A percentile compares a stretch with the other conserved stretches of the same genome.
Conservation (phyloP, 1,140 invertebrate species). For the Notospermus geniculatus region DNA sequence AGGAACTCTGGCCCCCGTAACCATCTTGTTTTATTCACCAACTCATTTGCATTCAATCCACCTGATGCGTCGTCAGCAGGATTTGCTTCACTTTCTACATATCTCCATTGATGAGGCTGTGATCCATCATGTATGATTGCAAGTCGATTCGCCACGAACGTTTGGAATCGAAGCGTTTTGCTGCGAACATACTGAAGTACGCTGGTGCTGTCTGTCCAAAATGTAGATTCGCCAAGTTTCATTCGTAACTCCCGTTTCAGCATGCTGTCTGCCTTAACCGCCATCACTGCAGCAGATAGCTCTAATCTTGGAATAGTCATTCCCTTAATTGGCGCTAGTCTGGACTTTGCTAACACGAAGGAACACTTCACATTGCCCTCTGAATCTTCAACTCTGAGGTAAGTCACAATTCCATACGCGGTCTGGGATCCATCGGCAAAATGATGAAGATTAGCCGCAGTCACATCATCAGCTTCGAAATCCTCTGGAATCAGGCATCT, state of each 20-base stretch:
- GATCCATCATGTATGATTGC: too few species aligned
- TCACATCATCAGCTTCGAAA: too few species aligned
- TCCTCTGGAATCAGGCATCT: too few species aligned
- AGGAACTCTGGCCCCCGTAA: conserved; percentile 21
- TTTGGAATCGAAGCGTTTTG: not conserved
- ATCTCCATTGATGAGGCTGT: too few species aligned
- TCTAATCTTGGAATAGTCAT: not conserved
- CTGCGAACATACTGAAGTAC: not conserved
- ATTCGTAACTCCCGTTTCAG: not conserved
- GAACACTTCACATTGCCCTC: not conserved
- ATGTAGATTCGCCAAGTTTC: not conserved
- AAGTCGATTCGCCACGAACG: too few species aligned
- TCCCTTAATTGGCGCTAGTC: not conserved
- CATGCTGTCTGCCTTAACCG: not conserved
- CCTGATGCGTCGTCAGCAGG: conserved; percentile 30
- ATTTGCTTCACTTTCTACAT: too few species aligned
- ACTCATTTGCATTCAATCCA: conserved; percentile 10
- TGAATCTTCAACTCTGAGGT: not conserved
- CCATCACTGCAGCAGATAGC: not conserved
- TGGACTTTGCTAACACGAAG: not conserved
- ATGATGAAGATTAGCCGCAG: not conserved
- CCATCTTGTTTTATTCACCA: conserved; percentile 9
- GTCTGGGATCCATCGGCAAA: not conserved
- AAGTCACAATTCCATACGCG: not conserved
- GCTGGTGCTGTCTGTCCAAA: not conserved